These are phyloP conservation scores for Muricea muricata DNA, from an alignment of 92 coral and sea anemone genomes.

Conservation along the genomic window DNA sequence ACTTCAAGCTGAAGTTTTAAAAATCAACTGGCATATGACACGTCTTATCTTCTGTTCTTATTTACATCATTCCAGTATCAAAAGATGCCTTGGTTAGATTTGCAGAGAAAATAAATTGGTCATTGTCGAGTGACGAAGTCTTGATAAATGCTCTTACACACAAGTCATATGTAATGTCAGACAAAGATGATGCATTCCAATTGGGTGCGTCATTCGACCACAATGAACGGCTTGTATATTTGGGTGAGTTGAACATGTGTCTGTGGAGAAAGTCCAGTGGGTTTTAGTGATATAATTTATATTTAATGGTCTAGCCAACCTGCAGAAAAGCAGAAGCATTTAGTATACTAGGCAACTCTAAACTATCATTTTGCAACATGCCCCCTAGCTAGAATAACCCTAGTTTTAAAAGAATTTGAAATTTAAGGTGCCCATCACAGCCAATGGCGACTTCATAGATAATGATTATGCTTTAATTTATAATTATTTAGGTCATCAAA, in stretches of 20 bases:
- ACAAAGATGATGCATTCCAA: not conserved
- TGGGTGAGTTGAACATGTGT: slow-evolving; percentile 88
- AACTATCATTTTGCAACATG: too few relatives aligned
- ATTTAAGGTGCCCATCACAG: too few relatives aligned
- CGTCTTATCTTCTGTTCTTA: not conserved
- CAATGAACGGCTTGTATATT: slow-evolving; percentile 80
- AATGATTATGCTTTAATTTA: too few relatives aligned
- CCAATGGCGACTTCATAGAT: too few relatives aligned
- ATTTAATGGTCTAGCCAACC: not conserved
- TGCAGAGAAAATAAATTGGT: slow-evolving; percentile 40
- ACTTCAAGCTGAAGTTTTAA: not conserved
- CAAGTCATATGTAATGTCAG: slow-evolving; percentile 22
- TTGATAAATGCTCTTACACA: slow-evolving; percentile 40
- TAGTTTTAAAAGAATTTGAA: too few relatives aligned
- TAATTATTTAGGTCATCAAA: slow-evolving; percentile 88
- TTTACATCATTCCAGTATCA: not conserved
- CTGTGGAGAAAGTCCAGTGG: too few relatives aligned
- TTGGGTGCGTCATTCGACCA: slow-evolving; percentile 11
- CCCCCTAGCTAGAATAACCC: too few relatives aligned
- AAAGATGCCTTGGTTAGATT: slow-evolving; percentile 11
- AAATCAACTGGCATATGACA: not conserved
- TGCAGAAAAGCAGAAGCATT: too few relatives aligned
- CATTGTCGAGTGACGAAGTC: slow-evolving; percentile 16
- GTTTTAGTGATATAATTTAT: too few relatives aligned
- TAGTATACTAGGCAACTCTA: too few relatives aligned